Percentiles rank a stretch among this genome's conserved stretches.
Evolutionary conservation across 2,797 vertebrate genomes (phyloP).

Genomic region (Petrocephalus schoutedeni): DNA sequence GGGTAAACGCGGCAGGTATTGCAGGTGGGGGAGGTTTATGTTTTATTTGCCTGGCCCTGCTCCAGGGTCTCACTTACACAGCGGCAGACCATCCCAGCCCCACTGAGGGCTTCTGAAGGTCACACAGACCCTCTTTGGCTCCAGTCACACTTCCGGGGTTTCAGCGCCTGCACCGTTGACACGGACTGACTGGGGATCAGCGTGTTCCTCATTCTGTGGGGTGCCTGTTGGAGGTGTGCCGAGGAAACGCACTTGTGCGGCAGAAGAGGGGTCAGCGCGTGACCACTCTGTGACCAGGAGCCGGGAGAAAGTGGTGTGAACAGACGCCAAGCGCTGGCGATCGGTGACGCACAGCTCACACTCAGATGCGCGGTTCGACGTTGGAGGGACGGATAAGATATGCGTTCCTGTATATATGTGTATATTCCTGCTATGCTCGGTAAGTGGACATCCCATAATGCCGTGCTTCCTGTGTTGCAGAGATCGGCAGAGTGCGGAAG

Average conservation of each 20-base stretch:
- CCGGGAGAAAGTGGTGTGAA: neutral
- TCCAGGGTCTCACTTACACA: neutral
- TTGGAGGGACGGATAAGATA: neutral
- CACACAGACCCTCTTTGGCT: neutral
- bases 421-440: neutral
- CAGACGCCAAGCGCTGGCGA: neutral
- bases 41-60: neutral
- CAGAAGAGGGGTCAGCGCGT: neutral
- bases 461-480: slow-evolving; percentile 47
- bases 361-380: neutral
- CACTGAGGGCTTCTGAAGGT: neutral
- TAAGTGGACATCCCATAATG: neutral
- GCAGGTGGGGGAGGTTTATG: neutral
- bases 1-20: neutral
- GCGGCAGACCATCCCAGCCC: neutral
- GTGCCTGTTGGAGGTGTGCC: neutral
- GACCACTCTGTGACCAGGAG: neutral
- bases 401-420: neutral
- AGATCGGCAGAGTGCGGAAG: slow-evolving; percentile 87
- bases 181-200: neutral
- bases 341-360: neutral
- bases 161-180: neutral
- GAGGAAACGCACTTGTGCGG: neutral
- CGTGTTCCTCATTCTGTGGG: neutral
- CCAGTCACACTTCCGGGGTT: neutral